Evolutionary conservation across 2,113 vertebrate genomes (phyloP), one percentile per base, ranked within the genome.

Genomic region (Ctenomys sociabilis): DNA sequence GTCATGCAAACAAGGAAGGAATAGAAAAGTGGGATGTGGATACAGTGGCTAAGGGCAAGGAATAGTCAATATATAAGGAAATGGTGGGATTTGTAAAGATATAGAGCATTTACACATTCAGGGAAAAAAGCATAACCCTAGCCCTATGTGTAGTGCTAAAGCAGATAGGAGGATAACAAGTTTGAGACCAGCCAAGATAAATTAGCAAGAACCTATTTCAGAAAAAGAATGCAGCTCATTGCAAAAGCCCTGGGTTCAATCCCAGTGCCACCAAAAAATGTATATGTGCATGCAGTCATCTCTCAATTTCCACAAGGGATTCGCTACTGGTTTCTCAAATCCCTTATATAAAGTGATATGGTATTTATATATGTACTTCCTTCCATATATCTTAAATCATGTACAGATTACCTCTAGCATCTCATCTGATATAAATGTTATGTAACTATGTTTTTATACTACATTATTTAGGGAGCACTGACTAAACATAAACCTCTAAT

Each of bases 1-100:
- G 24, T 28, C 19, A 32, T 73, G 28, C 17, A 21, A 52, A 35
- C 16, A 14, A 73, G 37, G 59, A 66, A 83, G 70, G n/a, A 77
- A 16, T 5, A 4, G 24, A 30, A 1, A 13, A 32, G 3, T 28
- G 59, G 37, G 5, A 0, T 4, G n/a, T 1, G 21, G 17, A 32
- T n/a, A 32, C 45, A 0, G 5, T 24, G 72, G 37, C 45, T 32
- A 22, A 85, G 68, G 35, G 0, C 45, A 66, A 52, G 32, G 16
- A 35, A 22, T 30, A 16, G 28, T 10, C 66, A 66, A 61, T 40
- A 5, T 17, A 28, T 86, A 89, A 86, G 43, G 40, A 73, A 30
- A 40, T 26, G 37, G 77, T 37, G 32, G 90, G 81, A 75, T 88
- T 87, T 90, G 85, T 26, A 26, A 37, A 66, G 61, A 61, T 10